phyloP scores from a whole-genome alignment of 1,140 invertebrate species.

The Acromyrmex heyeri region DNA sequence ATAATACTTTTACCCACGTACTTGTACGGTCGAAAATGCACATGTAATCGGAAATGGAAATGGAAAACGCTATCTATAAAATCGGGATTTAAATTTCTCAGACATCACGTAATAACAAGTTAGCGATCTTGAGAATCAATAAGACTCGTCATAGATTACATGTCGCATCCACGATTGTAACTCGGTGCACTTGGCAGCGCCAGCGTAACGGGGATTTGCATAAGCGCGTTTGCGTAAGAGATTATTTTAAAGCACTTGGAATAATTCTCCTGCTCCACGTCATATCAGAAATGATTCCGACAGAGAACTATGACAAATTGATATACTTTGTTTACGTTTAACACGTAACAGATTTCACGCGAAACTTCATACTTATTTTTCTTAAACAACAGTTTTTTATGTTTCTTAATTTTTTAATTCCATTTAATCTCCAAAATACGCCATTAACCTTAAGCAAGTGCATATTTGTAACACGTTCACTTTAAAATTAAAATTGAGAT shows the following conservation, averaged over 20 bases:
- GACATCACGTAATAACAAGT: too few species aligned
- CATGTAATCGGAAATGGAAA: too few species aligned
- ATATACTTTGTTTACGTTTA: background rate
- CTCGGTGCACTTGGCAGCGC: background rate
- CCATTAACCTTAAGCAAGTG: background rate
- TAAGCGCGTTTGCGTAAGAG: conserved; percentile 6
- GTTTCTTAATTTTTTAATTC: background rate
- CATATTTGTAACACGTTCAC: too few species aligned
- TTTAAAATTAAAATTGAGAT: too few species aligned
- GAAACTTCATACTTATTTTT: background rate
- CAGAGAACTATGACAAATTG: background rate
- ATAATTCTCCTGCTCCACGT: background rate
- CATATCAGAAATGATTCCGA: background rate
- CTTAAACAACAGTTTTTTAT: background rate
- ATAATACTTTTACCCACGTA: too few species aligned
- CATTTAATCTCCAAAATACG: background rate
- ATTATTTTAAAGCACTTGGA: conserved; percentile 12
- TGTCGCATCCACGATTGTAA: background rate
- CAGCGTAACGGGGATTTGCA: background rate
- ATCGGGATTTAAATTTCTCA: too few species aligned
- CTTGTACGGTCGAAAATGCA: too few species aligned
- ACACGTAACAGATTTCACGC: background rate
- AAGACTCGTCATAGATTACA: background rate
- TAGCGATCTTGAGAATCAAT: too few species aligned
- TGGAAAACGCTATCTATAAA: too few species aligned